phyloP scores from a whole-genome alignment of 2,888 invertebrate species.

The Lithophane ornitopus region DNA sequence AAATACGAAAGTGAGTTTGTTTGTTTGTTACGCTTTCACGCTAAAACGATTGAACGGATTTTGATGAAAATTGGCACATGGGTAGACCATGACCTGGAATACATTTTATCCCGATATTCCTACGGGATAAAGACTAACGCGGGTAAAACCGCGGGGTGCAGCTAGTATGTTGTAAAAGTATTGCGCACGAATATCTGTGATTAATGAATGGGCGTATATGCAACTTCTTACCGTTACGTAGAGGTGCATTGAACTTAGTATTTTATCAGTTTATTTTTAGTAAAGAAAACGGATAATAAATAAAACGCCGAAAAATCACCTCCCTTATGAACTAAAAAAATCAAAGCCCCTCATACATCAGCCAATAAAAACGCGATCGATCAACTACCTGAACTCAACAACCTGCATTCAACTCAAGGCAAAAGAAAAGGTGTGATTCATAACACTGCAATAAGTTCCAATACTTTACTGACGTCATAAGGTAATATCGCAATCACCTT shows the following conservation, averaged over 20 bases:
- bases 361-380: background rate
- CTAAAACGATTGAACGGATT: no score
- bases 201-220: conserved; percentile 36
- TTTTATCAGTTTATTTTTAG: background rate
- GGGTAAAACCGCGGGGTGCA: no score
- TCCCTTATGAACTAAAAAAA: background rate
- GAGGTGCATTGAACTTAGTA: conserved; percentile 22
- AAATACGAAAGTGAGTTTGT: no score
- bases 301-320: background rate
- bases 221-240: conserved; percentile 43
- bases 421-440: conserved; percentile 47
- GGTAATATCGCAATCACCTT: background rate
- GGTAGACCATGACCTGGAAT: no score
- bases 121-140: no score
- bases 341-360: background rate
- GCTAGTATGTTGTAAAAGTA: background rate
- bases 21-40: no score
- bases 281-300: background rate
- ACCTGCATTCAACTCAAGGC: conserved; percentile 9
- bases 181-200: conserved; percentile 12
- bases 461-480: conserved; percentile 40
- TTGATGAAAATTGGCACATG: no score
- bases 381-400: background rate
- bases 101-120: no score
- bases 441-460: conserved; percentile 21